These are phyloP conservation scores for Mycetomoellerius zeteki DNA, from an alignment of 1,140 invertebrate species.

Conservation along the genomic window DNA sequence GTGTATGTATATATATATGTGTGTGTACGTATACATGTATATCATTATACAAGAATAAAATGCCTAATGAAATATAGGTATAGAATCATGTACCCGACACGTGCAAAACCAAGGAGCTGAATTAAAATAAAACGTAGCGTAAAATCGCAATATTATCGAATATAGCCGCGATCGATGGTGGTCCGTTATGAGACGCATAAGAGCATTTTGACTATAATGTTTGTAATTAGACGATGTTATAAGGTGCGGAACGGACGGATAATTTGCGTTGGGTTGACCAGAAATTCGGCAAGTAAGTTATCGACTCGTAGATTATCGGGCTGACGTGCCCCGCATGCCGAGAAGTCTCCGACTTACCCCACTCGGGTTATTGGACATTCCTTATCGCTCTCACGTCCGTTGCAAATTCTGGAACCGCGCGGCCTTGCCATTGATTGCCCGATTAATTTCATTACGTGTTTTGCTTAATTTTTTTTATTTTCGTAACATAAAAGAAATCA, in stretches of 20 bases:
- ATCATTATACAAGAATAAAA: neutral
- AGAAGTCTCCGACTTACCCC: constrained; percentile 58
- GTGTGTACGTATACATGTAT: neutral
- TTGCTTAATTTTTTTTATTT: constrained; percentile 21
- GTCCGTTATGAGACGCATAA: neutral
- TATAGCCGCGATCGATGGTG: constrained; percentile 6
- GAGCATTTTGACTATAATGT: constrained; percentile 38
- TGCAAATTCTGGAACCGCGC: constrained; percentile 69
- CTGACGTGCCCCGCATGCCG: constrained; percentile 75
- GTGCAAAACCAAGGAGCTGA: constrained; percentile 2
- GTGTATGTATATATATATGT: too few relatives aligned
- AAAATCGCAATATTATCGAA: constrained; percentile 44
- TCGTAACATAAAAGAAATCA: constrained; percentile 1
- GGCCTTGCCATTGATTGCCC: constrained; percentile 54
- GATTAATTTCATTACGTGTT: constrained; percentile 54
- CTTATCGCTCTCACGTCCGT: constrained; percentile 76
- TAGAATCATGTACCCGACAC: neutral
- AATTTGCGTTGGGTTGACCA: constrained; percentile 65
- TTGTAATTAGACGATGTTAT: constrained; percentile 68
- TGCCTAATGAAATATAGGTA: neutral
- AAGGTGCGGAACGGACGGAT: constrained; percentile 32
- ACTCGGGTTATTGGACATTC: constrained; percentile 70
- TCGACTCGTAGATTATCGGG: constrained; percentile 81
- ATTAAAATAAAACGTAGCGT: constrained; percentile 31
- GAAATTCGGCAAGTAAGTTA: constrained; percentile 81